phyloP scores from a whole-genome alignment of 2,888 invertebrate genomes.

The Drosophila nr. fundita region DNA sequence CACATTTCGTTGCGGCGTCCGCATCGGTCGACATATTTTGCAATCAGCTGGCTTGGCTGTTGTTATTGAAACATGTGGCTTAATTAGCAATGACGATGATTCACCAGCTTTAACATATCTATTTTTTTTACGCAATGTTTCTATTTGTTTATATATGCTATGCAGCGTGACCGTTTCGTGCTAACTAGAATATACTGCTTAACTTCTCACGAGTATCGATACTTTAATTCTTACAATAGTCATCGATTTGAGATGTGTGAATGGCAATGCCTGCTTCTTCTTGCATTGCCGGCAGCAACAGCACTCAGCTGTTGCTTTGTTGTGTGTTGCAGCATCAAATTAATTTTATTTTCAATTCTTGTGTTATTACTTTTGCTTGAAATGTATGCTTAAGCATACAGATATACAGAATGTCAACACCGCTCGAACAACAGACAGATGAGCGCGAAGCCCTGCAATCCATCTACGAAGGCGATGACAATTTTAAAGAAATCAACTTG shows the following conservation, averaged over 20 bases:
- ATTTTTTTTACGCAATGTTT: conserved; percentile 52
- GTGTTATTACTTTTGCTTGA: conserved; percentile 15
- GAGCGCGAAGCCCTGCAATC: conserved; percentile 96
- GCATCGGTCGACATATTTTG: conserved; percentile 56
- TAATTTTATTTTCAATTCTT: conserved; percentile 19
- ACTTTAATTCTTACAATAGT: background rate
- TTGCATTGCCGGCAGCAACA: conserved; percentile 33
- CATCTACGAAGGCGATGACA: conserved; percentile 96
- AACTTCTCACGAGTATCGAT: background rate
- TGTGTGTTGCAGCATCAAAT: conserved; percentile 38
- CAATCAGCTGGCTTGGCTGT: conserved; percentile 33
- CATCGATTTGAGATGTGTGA: conserved; percentile 1
- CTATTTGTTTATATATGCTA: conserved; percentile 65
- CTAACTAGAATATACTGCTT: background rate
- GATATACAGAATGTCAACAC: conserved; percentile 86
- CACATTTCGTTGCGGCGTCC: conserved; percentile 60
- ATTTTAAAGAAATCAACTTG: conserved; percentile 92
- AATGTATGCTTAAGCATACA: conserved; percentile 29
- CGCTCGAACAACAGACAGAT: conserved; percentile 90
- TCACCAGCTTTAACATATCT: conserved; percentile 53
- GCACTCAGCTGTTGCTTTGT: conserved; percentile 62
- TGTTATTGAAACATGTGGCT: conserved; percentile 44
- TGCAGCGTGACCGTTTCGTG: conserved; percentile 16
- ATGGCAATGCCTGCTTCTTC: conserved; percentile 13
- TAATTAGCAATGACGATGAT: conserved; percentile 52